Evolutionary conservation across 2,888 invertebrate genomes (phyloP).

Genomic region (Argyresthia albistria): DNA sequence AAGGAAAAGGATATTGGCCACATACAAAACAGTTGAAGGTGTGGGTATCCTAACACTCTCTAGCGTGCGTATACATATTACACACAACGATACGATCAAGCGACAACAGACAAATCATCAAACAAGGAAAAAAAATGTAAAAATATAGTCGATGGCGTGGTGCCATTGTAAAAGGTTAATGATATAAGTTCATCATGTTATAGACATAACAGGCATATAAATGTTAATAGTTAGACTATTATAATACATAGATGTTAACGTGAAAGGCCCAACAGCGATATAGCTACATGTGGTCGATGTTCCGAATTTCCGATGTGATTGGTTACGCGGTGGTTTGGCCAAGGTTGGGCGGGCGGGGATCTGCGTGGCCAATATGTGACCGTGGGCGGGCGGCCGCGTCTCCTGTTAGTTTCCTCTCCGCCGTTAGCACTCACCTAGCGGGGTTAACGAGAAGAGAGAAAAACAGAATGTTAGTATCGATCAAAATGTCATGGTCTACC

Average conservation of each 20-base stretch:
- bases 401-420: slow-evolving; percentile 67
- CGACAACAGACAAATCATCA: slow-evolving; percentile 61
- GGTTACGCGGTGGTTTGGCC: slow-evolving; percentile 39
- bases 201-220: slow-evolving; percentile 73
- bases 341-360: slow-evolving; percentile 13
- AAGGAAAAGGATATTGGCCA: too few relatives aligned
- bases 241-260: slow-evolving; percentile 70
- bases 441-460: slow-evolving; percentile 80
- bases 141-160: slow-evolving; percentile 73
- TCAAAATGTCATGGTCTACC: slow-evolving; percentile 65
- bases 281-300: slow-evolving; percentile 70
- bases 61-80: slow-evolving; percentile 47
- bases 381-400: slow-evolving; percentile 31
- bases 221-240: slow-evolving; percentile 73
- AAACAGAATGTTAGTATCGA: slow-evolving; percentile 80
- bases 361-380: neutral
- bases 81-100: slow-evolving; percentile 58
- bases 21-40: neutral
- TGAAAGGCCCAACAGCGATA: slow-evolving; percentile 68
- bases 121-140: slow-evolving; percentile 51
- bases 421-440: slow-evolving; percentile 87
- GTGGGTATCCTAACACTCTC: slow-evolving; percentile 26
- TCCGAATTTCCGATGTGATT: slow-evolving; percentile 66
- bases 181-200: slow-evolving; percentile 66
- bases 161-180: slow-evolving; percentile 53